Base-by-base conservation (phyloP, 2,797 vertebrate species). In the Acanthopagrus latus region DNA sequence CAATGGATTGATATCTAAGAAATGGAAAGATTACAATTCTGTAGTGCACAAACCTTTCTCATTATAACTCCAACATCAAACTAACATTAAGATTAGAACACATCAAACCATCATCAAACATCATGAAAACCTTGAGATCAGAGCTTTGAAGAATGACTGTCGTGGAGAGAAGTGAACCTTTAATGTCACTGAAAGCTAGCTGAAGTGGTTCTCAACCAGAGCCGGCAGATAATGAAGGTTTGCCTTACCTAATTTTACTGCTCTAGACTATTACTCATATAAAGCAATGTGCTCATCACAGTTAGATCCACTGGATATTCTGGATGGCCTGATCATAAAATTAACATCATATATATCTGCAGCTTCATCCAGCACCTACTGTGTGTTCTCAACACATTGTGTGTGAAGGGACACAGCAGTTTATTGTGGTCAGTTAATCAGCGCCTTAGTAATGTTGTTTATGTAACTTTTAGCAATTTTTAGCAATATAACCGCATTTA, bases 11-110 rank as follows among this genome's bases (percentile, higher is more conserved):
- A 62, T 48, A 69, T 62, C 66, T 50, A 43, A 71, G n/a, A 66
- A 71, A 44, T 74, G n/a, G 63, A 74, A 56, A 0, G 3, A 62
- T 71, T 54, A 64, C 6, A 57, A 33, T 76, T 44, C 33, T 70
- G 23, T 43, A 20, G 57, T 43, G 43, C 51, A 55, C 27, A 69
- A 50, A 18, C 11, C 2, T 9, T 64, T 58, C 55, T 44, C n/a
- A 25, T 11, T 38, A 38, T 11, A 51, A 48, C 23, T 64, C 20
- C 27, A 64, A 81, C 74, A 83, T 84, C 71, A 74, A 71, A 73
- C 47, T 67, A 23, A 51, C 38, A 58, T 71, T 57, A 60, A 51
- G 74, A 58, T 56, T n/a, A 74, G 44, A 41, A 55, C 46, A 66
- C 33, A 52, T 76, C 63, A 75, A 64, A 70, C 38, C 6, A 21